Conservation (phyloP, 2,888 invertebrate species). For the Lycophotia porphyrea region DNA sequence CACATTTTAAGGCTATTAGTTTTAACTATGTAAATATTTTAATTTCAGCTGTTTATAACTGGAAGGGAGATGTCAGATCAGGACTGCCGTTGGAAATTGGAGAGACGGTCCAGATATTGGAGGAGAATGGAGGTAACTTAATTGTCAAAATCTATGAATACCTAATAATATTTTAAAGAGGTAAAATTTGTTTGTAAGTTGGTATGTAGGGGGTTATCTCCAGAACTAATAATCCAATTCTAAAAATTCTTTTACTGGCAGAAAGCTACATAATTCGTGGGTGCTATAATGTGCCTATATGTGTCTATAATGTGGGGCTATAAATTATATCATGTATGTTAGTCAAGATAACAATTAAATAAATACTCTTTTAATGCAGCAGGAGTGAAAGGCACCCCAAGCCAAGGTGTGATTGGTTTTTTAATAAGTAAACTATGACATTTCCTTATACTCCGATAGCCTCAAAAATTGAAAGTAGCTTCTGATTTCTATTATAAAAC, state of each 20-base stretch:
- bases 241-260: no score
- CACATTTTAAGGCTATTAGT: not conserved
- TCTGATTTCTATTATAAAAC: not conserved
- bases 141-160: no score
- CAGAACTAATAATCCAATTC: no score
- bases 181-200: no score
- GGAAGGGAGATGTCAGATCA: conserved; percentile 95
- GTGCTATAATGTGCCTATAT: no score
- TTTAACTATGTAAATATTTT: conserved; percentile 1
- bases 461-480: not conserved
- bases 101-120: conserved; percentile 97
- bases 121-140: conserved; percentile 94
- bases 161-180: no score
- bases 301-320: no score
- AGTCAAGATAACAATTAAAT: no score
- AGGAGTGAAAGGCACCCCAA: not conserved
- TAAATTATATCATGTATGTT: no score
- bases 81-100: conserved; percentile 97
- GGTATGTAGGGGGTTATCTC: no score
- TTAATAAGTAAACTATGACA: not conserved
- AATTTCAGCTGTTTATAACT: conserved; percentile 96
- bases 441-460: not conserved
- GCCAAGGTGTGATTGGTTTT: not conserved
- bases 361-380: not conserved
- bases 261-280: no score